Evolutionary conservation across 37 sponge, comb jelly and placozoan species (phyloP).

Genomic region (Ephydatia muelleri): DNA sequence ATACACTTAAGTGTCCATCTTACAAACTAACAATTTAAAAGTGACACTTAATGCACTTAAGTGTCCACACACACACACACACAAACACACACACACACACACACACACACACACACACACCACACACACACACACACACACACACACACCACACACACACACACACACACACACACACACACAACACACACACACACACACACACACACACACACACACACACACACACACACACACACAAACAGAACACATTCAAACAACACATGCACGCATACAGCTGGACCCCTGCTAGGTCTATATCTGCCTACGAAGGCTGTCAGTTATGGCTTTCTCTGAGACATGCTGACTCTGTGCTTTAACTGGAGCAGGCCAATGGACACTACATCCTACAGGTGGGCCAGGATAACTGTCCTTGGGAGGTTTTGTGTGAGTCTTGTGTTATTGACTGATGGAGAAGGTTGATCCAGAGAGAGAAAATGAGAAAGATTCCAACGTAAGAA

Average conservation of each 20-base stretch:
- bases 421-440: no score
- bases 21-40: no score
- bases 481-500: no score
- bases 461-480: no score
- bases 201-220: constrained; percentile 1
- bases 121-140: constrained; percentile 22
- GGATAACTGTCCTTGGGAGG: no score
- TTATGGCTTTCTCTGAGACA: constrained; percentile 4
- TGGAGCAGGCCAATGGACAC: background rate
- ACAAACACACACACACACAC: no score
- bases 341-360: background rate
- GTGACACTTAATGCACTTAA: no score
- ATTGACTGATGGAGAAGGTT: no score
- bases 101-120: no score
- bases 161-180: constrained; percentile 21
- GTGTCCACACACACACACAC: no score
- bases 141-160: constrained; percentile 21
- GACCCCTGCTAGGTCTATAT: background rate
- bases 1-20: no score
- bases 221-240: constrained; percentile 8
- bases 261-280: background rate
- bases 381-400: no score
- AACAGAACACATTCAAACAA: constrained; percentile 12
- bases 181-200: constrained; percentile 25
- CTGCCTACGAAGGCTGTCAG: constrained; percentile 8